phyloP scores from a whole-genome alignment of 2,797 vertebrate genomes.

The Garrulus glandarius region DNA sequence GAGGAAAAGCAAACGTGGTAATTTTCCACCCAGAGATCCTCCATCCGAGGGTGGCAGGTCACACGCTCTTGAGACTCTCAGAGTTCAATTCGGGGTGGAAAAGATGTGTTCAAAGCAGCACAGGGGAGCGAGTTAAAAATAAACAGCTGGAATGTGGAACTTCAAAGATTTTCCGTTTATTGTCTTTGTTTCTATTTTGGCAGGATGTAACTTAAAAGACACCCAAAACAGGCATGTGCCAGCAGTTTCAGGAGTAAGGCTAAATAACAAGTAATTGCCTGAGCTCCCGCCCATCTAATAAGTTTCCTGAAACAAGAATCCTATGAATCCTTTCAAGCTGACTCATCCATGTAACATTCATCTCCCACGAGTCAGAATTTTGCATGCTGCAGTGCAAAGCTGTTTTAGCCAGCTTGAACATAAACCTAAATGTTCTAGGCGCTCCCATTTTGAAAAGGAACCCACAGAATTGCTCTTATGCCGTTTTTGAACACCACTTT shows the following conservation, averaged over 20 bases:
- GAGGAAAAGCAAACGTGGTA: not conserved
- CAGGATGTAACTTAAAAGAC: not conserved
- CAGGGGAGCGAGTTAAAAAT: constrained; percentile 1
- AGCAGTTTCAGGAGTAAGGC: not conserved
- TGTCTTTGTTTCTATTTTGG: constrained; percentile 18
- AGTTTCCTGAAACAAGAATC: not conserved
- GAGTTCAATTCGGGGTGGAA: not conserved
- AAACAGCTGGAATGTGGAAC: constrained; percentile 7
- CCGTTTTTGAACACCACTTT: not conserved
- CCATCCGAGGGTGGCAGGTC: not conserved
- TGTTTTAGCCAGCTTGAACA: not conserved
- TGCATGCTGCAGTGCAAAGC: not conserved
- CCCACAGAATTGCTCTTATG: not conserved
- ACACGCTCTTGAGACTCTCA: not conserved
- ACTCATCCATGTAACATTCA: not conserved
- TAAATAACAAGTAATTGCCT: not conserved
- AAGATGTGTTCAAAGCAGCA: not conserved
- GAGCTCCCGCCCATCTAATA: not conserved
- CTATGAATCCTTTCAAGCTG: not conserved
- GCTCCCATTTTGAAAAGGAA: not conserved
- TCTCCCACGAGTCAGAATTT: not conserved
- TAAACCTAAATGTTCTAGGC: not conserved
- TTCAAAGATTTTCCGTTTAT: constrained; percentile 48
- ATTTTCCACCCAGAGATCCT: not conserved
- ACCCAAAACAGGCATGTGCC: not conserved